Evolutionary conservation across 2,113 vertebrate genomes (phyloP), one percentile per base, ranked within the genome.

Genomic region (Hipposideros armiger): DNA sequence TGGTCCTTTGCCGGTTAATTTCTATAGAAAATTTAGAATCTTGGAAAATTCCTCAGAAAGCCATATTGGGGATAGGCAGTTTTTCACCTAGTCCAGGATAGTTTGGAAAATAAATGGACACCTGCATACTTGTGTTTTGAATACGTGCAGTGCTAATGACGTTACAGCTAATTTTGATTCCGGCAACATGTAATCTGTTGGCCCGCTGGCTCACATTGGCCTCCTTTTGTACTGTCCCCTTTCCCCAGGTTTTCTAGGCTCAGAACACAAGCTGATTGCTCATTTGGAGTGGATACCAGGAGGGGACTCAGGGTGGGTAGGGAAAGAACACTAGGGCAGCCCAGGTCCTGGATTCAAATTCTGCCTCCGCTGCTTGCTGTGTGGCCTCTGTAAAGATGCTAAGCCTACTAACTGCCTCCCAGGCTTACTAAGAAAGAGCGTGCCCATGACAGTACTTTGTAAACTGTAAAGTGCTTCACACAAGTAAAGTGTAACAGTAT

Each of bases 171-270:
- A 72, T 77, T 87, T 70, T 52, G 42, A 58, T 64, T 92, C 9
- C 32, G 52, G 54, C 19, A 70, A 10, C n/a, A 54, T n/a, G 11
- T 62, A 22, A 6, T n/a, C 60, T 36, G 2, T 60, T 56, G 30
- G 5, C 26, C 32, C 16, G 14, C 56, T 3, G 0, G n/a, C 50
- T 77, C 72, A 62, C 52, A 0, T 32, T 20, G 47, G 22, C 40
- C 24, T 94, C n/a, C 4, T 45, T 93, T 60, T 30, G 28, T 54
- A 16, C 42, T 36, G 11, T 11, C 42, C 14, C 5, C 15, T 22
- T 76, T 28, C 20, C 30, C 74, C 45, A 67, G 76, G 56, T 8
- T 9, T 7, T 60, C 24, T 76, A 73, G 36, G 26, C 76, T 70
- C 32, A 87, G 88, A 54, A 52, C 32, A 76, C 47, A 86, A 32